A percentile compares a stretch with the other conserved stretches of the same genome.
Evolutionary conservation across 2,888 invertebrate species (phyloP).

Genomic region (Caenorhabditis doughertyi): DNA sequence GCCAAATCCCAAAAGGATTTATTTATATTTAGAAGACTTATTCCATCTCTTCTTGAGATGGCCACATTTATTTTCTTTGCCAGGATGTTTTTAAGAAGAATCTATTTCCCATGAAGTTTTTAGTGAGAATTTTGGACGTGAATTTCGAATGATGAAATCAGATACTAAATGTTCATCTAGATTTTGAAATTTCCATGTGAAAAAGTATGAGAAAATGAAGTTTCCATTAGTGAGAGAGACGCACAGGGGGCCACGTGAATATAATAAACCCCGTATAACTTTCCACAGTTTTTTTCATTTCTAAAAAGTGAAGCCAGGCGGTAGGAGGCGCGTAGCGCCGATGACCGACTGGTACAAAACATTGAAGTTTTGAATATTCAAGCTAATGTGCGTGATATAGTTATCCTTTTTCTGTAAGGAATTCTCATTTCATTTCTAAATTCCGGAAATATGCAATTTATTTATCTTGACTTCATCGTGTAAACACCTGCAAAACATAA

Average conservation of each 20-base stretch:
- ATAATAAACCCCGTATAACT: too few relatives aligned
- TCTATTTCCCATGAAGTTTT: not conserved
- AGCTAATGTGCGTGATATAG: not conserved
- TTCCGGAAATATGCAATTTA: slow-evolving; percentile 12
- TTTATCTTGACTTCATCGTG: not conserved
- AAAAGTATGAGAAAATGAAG: too few relatives aligned
- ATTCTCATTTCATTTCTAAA: not conserved
- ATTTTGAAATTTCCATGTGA: not conserved
- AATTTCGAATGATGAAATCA: too few relatives aligned
- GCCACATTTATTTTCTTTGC: slow-evolving; percentile 9
- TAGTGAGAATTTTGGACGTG: too few relatives aligned
- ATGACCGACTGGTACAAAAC: too few relatives aligned
- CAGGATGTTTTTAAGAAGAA: not conserved
- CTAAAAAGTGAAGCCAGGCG: too few relatives aligned
- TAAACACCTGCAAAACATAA: slow-evolving; percentile 22
- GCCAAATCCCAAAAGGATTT: slow-evolving; percentile 31
- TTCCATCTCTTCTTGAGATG: not conserved
- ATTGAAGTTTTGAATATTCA: too few relatives aligned
- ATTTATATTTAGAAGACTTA: slow-evolving; percentile 37
- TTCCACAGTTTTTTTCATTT: too few relatives aligned
- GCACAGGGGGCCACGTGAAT: too few relatives aligned
- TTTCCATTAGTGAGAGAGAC: too few relatives aligned
- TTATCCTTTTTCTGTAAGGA: not conserved
- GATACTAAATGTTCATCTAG: too few relatives aligned
- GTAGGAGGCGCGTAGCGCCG: too few relatives aligned